Base-by-base conservation (phyloP, 2,797 vertebrate species). In the Apogon talboti region DNA sequence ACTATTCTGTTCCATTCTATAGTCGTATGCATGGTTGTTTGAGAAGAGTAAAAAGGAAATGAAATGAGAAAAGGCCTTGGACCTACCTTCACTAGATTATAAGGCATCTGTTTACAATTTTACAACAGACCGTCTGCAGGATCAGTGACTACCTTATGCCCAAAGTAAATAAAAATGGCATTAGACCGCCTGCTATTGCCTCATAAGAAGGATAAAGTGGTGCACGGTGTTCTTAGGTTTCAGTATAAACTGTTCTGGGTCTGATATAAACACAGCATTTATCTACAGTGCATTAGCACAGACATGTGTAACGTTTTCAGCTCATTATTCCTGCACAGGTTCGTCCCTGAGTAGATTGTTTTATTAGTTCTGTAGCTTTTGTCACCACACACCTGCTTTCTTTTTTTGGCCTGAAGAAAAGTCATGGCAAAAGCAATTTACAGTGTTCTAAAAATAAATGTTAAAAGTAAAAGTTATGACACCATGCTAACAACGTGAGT, bases 171-270 rank as follows among this genome's bases (percentile, higher is more conserved):
- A 58, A 49, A 7, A 59, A 15, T 21, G 19, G 19, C 19, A 21
- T 21, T 21, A 21, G 19, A 21, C 19, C 19, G 19, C 19, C 19
- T 21, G 19, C 13, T 58, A 52, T 60, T n/a, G 15, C 13, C 13
- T 21, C 11, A 18, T 15, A 38, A 24, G 21, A 53, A n/a, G 43
- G 13, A 56, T 40, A 37, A 21, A 54, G 30, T 14, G 44, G 37
- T 11, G 13, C 54, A 41, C 28, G 30, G 10, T 50, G 47, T 64
- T 38, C 42, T 51, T 16, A 18, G 30, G 18, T 44, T 45, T 52
- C 8, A 52, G 11, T 47, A 45, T 47, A 13, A 55, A 42, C 21
- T 49, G 35, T 12, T 12, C 11, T 30, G 11, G 11, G 11, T 28
- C 16, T 8, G 7, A 35, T 14, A 42, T 40, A 52, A 47, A 55